A percentile compares a stretch with the other conserved stretches of the same genome.
Evolutionary conservation across 2,888 invertebrate genomes (phyloP).

Genomic region (Euphydryas editha): DNA sequence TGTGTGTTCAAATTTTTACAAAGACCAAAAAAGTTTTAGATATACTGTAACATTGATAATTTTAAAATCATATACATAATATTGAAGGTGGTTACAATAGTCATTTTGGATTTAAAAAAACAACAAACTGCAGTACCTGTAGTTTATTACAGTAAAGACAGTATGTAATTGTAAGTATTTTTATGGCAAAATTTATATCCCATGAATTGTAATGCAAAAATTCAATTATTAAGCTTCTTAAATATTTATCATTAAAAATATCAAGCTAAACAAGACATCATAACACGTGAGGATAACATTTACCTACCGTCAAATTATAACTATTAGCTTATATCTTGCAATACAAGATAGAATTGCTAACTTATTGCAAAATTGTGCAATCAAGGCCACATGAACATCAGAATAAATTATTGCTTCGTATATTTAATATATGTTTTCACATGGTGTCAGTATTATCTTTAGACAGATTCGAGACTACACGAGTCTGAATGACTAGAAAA

Average conservation of each 20-base stretch:
- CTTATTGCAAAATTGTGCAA: constrained; percentile 52
- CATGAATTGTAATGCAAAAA: constrained; percentile 1
- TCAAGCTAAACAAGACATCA: constrained; percentile 7
- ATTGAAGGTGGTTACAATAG: no score
- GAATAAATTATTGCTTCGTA: constrained; percentile 54
- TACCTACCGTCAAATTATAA: constrained; percentile 17
- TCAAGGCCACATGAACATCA: constrained; percentile 56
- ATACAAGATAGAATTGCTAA: constrained; percentile 36
- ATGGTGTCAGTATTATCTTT: constrained; percentile 28
- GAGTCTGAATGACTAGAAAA: constrained; percentile 51
- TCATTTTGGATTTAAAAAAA: neutral
- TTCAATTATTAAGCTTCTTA: neutral
- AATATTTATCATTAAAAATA: neutral
- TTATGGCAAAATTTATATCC: neutral
- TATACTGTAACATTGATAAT: no score
- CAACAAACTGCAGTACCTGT: neutral
- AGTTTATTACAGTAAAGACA: neutral
- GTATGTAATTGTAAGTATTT: neutral
- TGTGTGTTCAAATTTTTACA: neutral
- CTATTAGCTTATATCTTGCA: constrained; percentile 8
- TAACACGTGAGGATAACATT: constrained; percentile 13
- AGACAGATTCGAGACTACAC: constrained; percentile 29
- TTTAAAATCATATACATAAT: no score
- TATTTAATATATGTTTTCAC: constrained; percentile 27
- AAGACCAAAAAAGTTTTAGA: no score